Evolutionary conservation across 2,113 vertebrate genomes (phyloP).

Genomic region (Ictalurus punctatus): DNA sequence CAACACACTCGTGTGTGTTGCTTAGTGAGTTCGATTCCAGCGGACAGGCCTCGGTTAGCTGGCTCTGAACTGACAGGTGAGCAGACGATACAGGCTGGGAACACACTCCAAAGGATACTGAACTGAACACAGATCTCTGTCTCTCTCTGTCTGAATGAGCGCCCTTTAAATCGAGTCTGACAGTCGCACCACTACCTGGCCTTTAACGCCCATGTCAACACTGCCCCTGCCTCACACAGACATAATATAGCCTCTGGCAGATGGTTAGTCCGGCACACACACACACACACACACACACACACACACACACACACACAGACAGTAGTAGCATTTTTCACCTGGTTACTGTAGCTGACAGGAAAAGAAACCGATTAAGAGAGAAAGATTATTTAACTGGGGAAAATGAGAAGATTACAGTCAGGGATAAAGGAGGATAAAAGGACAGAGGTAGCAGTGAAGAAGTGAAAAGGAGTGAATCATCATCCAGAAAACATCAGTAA

Average conservation of each 20-base stretch:
- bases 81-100: not conserved
- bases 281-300: slow-evolving; percentile 46
- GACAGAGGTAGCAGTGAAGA: not conserved
- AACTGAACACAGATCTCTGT: not conserved
- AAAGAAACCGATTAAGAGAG: slow-evolving; percentile 24
- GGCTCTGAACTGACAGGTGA: slow-evolving; percentile 21
- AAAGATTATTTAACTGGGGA: slow-evolving; percentile 6
- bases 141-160: slow-evolving; percentile 21
- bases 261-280: slow-evolving; percentile 14
- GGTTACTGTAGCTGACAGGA: slow-evolving; percentile 57
- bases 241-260: slow-evolving; percentile 60
- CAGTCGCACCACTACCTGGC: slow-evolving; percentile 72
- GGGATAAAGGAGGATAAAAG: not conserved
- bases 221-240: slow-evolving; percentile 44
- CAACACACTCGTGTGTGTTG: slow-evolving; percentile 2
- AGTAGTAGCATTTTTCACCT: slow-evolving; percentile 64
- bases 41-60: slow-evolving; percentile 32
- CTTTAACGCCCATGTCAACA: slow-evolving; percentile 62
- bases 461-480: slow-evolving; percentile 10
- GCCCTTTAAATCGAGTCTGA: slow-evolving; percentile 64
- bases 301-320: slow-evolving; percentile 39
- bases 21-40: slow-evolving; percentile 19
- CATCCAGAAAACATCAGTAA: not conserved
- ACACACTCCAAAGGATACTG: not conserved
- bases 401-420: not conserved